Evolutionary conservation across 2,797 vertebrate genomes (phyloP), one percentile per base, ranked within the genome.

Genomic region (Lutra lutra): DNA sequence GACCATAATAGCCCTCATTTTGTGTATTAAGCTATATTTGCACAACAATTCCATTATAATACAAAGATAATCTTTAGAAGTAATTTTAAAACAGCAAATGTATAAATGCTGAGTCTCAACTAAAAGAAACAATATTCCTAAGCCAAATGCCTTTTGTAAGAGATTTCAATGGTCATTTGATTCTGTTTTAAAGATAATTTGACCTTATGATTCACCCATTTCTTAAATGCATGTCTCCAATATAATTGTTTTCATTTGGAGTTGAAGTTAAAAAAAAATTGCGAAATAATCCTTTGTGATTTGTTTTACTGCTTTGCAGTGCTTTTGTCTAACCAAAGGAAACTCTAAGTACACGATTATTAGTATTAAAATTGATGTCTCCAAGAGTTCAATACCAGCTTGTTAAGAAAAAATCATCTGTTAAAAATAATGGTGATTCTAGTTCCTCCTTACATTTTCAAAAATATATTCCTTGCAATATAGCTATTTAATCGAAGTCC

Each of bases 151-250:
- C 88, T 97, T 97, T 97, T 93, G 14, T 96, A 98, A 98, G 97
- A 95, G 54, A 98, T 98, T 98, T 98, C 97, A 98, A 93, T 98
- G 70, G 64, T 97, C 97, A 97, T 98, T 98, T 98, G 92, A 97
- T 98, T 98, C 79, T 98, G 90, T 97, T 98, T 98, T 98, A 98
- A 98, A 96, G 95, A 97, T 97, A 97, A 98, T 97, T 97, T 98
- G 51, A 98, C 91, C 95, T 95, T 94, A 98, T 97, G 89, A 97
- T 96, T 98, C 92, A 96, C 64, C 78, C 2, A 1, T 91, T 92
- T 97, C 70, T 95, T 97, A 95, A 77, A 70, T 95, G 48, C 1
- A 3, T 43, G 12, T 96, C 97, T 92, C 68, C 96, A 86, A 38
- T 96, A 62, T 56, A 88, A 56, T 98, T 97, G 70, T 97, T 89